Evolutionary conservation across 2,888 invertebrate genomes (phyloP).

Genomic region (Andricus quercusramuli): DNA sequence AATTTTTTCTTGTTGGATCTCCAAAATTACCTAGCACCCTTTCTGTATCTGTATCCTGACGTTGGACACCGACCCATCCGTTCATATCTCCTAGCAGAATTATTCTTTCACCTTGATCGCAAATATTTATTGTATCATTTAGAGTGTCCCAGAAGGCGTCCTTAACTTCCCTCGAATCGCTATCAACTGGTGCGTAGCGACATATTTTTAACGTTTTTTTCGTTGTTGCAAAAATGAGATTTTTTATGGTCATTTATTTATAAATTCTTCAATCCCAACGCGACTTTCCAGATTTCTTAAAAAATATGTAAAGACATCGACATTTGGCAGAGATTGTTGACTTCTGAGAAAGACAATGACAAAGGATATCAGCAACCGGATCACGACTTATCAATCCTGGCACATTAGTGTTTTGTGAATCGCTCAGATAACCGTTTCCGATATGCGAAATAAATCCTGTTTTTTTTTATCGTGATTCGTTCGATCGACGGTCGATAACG

Average conservation of each 20-base stretch:
- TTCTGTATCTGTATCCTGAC: no score
- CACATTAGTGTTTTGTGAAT: conserved; percentile 40
- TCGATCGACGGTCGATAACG: conserved; percentile 32
- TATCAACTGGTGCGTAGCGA: no score
- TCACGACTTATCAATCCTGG: conserved; percentile 34
- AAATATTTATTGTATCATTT: no score
- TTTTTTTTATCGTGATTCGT: conserved; percentile 39
- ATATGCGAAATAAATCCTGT: conserved; percentile 38
- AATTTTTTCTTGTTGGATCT: no score
- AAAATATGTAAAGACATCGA: background rate
- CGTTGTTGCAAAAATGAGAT: no score
- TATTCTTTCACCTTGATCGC: no score
- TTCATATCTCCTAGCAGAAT: no score
- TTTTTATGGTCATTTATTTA: background rate
- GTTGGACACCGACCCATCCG: no score
- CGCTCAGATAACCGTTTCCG: conserved; percentile 39
- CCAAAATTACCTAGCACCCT: no score
- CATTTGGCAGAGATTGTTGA: conserved; percentile 5
- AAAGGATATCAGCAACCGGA: conserved; percentile 38
- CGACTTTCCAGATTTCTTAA: background rate
- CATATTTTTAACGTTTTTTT: no score
- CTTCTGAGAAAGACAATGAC: conserved; percentile 31
- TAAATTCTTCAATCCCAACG: background rate
- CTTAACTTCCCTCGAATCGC: no score
- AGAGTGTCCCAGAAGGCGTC: no score